phyloP scores from a whole-genome alignment of 2,113 vertebrate species.

The Ctenodactylus gundi region DNA sequence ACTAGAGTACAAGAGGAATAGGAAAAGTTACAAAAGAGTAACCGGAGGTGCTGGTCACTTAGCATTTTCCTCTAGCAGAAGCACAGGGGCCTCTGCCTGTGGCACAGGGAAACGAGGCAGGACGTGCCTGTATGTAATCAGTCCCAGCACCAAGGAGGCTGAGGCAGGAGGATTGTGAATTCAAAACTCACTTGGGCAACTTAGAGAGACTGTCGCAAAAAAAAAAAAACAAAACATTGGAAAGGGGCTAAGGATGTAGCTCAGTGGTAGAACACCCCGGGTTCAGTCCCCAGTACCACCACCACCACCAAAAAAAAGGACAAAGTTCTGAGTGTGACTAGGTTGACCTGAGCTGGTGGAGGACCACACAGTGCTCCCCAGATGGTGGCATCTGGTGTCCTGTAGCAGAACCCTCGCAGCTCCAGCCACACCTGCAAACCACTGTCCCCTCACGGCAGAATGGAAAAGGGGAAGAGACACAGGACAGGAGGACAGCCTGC shows the following conservation, averaged over 20 bases:
- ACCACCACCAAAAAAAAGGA: too few relatives aligned
- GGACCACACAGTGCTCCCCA: too few relatives aligned
- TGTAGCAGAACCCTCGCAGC: background rate
- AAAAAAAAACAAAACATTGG: background rate
- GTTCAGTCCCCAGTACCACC: background rate
- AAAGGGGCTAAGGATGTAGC: background rate
- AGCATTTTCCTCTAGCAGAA: accelerated
- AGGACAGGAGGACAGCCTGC: too few relatives aligned
- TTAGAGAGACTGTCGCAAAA: background rate
- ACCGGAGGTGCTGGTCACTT: too few relatives aligned
- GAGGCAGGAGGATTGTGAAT: background rate
- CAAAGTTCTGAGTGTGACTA: too few relatives aligned
- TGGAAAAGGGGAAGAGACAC: too few relatives aligned
- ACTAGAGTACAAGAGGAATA: background rate
- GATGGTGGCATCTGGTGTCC: background rate
- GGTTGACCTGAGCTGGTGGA: too few relatives aligned
- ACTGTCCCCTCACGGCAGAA: background rate
- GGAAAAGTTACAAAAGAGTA: background rate
- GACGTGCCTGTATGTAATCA: background rate
- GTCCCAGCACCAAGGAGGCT: background rate
- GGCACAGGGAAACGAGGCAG: accelerated
- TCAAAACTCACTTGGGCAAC: background rate
- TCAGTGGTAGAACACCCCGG: background rate
- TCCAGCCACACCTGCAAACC: background rate
- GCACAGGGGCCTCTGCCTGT: accelerated